phyloP scores from a whole-genome alignment of 2,113 vertebrate genomes.

The Nothobranchius furzeri region DNA sequence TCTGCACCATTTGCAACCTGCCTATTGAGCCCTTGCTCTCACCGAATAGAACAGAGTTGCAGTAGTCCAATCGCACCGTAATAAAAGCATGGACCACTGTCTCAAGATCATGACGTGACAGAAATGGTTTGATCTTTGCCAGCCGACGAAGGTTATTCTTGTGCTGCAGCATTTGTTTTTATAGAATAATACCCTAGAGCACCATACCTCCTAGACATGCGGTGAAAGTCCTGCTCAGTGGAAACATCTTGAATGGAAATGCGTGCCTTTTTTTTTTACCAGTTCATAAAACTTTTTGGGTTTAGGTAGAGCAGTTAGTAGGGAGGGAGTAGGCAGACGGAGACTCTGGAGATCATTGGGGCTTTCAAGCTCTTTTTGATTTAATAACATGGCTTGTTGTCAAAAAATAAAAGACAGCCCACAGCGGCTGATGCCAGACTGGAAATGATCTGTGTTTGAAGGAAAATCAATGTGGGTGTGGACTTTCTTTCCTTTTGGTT shows the following conservation, averaged over 20 bases:
- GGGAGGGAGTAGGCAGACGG: slow-evolving; percentile 10
- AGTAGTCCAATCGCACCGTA: too few species aligned
- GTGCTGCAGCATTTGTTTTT: too few species aligned
- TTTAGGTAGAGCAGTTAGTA: slow-evolving; percentile 27
- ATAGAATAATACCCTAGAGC: too few species aligned
- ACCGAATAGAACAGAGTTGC: too few species aligned
- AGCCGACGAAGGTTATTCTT: too few species aligned
- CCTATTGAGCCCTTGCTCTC: too few species aligned
- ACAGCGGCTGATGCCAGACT: slow-evolving; percentile 44
- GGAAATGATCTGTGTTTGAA: slow-evolving; percentile 52
- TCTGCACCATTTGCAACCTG: too few species aligned
- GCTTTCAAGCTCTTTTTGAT: slow-evolving; percentile 66
- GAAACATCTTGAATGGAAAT: slow-evolving; percentile 51
- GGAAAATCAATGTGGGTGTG: slow-evolving; percentile 40
- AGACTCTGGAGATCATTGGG: slow-evolving; percentile 11
- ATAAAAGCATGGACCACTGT: too few species aligned
- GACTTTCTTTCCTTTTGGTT: slow-evolving; percentile 28
- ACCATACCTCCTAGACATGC: slow-evolving; percentile 48
- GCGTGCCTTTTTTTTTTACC: slow-evolving; percentile 75
- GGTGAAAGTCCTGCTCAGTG: slow-evolving; percentile 40
- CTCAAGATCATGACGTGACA: too few species aligned
- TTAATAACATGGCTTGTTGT: slow-evolving; percentile 48
- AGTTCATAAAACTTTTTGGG: slow-evolving; percentile 49
- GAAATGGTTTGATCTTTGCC: too few species aligned
- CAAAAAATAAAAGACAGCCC: slow-evolving; percentile 1